Percentiles rank a stretch among this genome's conserved stretches.
These are phyloP conservation scores for Propithecus deckenii DNA, from an alignment of 2,797 vertebrate species.

Conservation along the genomic window DNA sequence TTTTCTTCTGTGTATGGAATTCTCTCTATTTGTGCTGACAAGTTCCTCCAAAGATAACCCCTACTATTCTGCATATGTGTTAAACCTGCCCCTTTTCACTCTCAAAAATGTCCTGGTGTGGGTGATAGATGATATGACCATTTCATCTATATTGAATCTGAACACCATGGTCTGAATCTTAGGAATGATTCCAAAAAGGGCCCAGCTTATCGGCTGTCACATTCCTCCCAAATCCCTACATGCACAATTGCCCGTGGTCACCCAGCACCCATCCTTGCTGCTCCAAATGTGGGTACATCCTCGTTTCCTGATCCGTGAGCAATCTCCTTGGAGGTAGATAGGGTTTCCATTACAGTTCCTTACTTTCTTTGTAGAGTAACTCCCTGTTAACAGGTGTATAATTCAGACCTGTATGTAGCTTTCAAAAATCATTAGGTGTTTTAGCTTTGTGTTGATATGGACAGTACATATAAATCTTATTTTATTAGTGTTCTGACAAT, in stretches of 20 bases:
- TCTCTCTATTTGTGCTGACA: not conserved
- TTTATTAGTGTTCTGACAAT: not conserved
- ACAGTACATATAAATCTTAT: not conserved
- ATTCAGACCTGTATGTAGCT: not conserved
- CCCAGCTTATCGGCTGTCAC: not conserved
- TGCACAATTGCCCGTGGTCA: not conserved
- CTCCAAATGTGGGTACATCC: not conserved
- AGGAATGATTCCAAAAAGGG: not conserved
- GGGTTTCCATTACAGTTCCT: not conserved
- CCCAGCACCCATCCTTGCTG: not conserved
- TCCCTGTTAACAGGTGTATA: not conserved
- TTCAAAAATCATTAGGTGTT: not conserved
- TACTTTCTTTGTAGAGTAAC: not conserved
- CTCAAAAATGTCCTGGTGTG: no score
- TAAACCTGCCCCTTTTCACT: not conserved
- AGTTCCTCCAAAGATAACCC: not conserved
- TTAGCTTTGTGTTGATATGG: not conserved
- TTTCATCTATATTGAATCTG: not conserved
- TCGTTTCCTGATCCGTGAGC: no score
- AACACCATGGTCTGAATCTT: not conserved
- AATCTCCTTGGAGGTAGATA: not conserved
- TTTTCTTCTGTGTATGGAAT: not conserved
- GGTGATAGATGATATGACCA: not conserved
- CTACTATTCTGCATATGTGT: rapidly evolving
- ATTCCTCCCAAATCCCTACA: not conserved